Evolutionary conservation across 37 sponge, comb jelly and placozoan genomes (phyloP).

Genomic region (Geodia barretti): DNA sequence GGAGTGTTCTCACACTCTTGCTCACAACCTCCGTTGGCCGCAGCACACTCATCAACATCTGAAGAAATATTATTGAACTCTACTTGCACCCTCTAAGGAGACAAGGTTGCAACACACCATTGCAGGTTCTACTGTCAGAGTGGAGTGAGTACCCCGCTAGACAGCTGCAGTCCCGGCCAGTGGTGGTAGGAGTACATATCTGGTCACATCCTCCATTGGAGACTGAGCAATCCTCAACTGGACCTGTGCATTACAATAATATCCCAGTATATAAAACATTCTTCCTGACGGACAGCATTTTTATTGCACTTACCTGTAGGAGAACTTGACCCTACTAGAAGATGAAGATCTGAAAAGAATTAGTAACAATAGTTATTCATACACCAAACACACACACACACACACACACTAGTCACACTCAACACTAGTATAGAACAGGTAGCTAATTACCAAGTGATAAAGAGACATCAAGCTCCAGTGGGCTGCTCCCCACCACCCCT

Average conservation of each 20-base stretch:
- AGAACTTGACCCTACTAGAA: background rate
- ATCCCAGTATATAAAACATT: background rate
- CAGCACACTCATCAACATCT: conserved; percentile 49
- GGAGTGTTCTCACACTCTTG: conserved; percentile 13
- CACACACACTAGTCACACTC: no score
- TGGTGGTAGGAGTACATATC: background rate
- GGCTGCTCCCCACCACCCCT: background rate
- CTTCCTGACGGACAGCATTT: no score
- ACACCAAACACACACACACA: no score
- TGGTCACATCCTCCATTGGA: background rate
- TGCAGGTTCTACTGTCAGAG: background rate
- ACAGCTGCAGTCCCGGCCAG: background rate
- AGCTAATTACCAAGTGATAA: background rate
- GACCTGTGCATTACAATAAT: background rate
- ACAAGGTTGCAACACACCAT: no score
- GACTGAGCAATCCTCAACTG: background rate
- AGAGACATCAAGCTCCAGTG: background rate
- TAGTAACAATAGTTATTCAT: no score
- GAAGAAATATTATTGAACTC: background rate
- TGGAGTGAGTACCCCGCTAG: background rate
- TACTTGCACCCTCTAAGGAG: no score
- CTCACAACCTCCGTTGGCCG: conserved; percentile 3
- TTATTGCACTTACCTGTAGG: no score
- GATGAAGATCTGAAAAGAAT: background rate
- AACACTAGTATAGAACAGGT: no score